Conservation (phyloP, 2,888 invertebrate species). For the Ametastegia equiseti region DNA sequence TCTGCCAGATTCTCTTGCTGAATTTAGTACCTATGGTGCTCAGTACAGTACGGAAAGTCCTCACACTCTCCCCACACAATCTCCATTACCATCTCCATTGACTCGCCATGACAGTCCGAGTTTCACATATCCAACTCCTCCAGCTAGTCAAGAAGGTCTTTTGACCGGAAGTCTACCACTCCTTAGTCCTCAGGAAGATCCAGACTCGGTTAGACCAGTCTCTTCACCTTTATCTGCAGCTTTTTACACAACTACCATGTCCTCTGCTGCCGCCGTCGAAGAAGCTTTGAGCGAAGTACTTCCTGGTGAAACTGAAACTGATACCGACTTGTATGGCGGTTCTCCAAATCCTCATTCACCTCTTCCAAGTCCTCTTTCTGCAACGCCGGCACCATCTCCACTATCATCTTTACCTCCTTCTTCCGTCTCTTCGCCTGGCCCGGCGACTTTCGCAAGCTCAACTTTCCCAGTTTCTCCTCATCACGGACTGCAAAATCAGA, state of each 20-base stretch:
- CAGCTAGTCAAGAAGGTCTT: conserved; percentile 91
- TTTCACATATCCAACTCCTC: conserved; percentile 91
- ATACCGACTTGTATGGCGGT: conserved; percentile 77
- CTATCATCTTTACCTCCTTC: conserved; percentile 74
- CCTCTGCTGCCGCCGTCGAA: conserved; percentile 91
- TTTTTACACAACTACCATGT: conserved; percentile 90
- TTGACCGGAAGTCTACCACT: conserved; percentile 78
- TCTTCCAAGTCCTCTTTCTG: conserved; percentile 82
- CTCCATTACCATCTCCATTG: conserved; percentile 82
- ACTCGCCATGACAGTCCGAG: conserved; percentile 84
- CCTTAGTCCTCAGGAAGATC: conserved; percentile 75
- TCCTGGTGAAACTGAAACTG: conserved; percentile 85
- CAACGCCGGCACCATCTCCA: conserved; percentile 80
- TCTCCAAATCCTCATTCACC: conserved; percentile 78
- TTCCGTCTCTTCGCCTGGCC: conserved; percentile 72
- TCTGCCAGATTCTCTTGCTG: conserved; percentile 87
- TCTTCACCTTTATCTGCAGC: conserved; percentile 90
- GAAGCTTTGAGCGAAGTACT: conserved; percentile 91
- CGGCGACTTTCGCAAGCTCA: conserved; percentile 68
- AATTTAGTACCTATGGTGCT: conserved; percentile 88
- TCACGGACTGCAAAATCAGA: conserved; percentile 84
- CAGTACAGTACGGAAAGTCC: conserved; percentile 72
- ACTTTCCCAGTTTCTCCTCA: conserved; percentile 74
- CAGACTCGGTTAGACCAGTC: conserved; percentile 84
- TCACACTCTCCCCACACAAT: conserved; percentile 78